Percentiles rank a stretch among this genome's conserved stretches.
Evolutionary conservation across 2,797 vertebrate species (phyloP).

Genomic region (Smutsia gigantea): DNA sequence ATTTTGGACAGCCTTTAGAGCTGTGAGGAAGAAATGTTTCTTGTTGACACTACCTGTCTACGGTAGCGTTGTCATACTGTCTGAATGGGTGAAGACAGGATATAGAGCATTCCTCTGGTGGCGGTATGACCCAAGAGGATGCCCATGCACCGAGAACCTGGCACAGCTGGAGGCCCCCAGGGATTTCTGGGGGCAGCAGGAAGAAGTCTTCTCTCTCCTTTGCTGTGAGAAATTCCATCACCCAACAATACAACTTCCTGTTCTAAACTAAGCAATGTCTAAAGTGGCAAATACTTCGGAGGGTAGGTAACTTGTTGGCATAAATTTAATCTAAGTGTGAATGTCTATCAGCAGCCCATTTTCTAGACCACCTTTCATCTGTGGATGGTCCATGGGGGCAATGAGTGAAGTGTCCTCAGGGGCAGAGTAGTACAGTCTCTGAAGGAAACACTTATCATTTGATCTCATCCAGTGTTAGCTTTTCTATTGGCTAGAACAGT

Average conservation of each 20-base stretch:
- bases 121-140: not conserved
- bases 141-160: not conserved
- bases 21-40: not conserved
- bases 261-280: constrained; percentile 18
- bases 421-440: not conserved
- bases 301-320: not conserved
- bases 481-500: not conserved
- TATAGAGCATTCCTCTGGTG: not conserved
- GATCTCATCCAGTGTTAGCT: not conserved
- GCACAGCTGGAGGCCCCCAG: too few relatives aligned
- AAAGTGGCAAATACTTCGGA: not conserved
- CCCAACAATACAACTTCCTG: not conserved
- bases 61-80: not conserved
- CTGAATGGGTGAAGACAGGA: not conserved
- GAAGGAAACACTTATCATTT: not conserved
- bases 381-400: not conserved
- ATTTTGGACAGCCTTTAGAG: not conserved
- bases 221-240: not conserved
- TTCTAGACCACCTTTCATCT: not conserved
- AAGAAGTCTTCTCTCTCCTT: not conserved
- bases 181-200: not conserved
- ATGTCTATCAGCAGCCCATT: not conserved
- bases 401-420: not conserved
- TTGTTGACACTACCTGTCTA: not conserved
- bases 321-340: not conserved